Conservation (phyloP, 2,888 invertebrate genomes). For the Caenorhabditis zanzibari region DNA sequence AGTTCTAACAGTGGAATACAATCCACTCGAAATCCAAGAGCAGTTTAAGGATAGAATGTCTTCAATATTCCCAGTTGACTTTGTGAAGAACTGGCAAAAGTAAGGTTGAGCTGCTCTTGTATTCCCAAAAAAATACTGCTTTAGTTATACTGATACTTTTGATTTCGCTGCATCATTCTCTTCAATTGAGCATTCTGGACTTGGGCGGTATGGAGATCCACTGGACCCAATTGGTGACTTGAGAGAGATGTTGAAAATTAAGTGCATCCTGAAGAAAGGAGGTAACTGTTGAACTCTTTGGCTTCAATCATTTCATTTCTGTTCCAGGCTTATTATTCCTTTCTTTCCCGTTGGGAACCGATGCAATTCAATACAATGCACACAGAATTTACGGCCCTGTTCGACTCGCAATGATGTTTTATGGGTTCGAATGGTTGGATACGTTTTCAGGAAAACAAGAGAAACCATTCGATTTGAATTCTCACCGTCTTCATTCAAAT, state of each 20-base stretch:
- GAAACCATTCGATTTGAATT: constrained; percentile 24
- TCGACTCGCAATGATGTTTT: constrained; percentile 55
- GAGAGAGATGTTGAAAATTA: constrained; percentile 64
- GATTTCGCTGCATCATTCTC: constrained; percentile 68
- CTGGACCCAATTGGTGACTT: constrained; percentile 68
- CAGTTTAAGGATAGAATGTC: constrained; percentile 45
- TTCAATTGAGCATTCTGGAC: constrained; percentile 68
- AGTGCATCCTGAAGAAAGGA: constrained; percentile 61
- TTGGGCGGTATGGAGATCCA: constrained; percentile 68
- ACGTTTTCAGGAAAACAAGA: constrained; percentile 35
- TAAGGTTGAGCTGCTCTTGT: constrained; percentile 1
- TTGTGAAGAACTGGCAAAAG: constrained; percentile 47
- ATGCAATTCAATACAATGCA: constrained; percentile 47
- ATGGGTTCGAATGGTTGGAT: constrained; percentile 46
- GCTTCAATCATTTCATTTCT: neutral
- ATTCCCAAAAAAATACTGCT: constrained; percentile 32
- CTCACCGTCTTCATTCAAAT: neutral
- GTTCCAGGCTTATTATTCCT: constrained; percentile 63
- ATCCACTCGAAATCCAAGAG: constrained; percentile 39
- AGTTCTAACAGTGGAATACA: constrained; percentile 66
- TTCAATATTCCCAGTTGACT: constrained; percentile 57
- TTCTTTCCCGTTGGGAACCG: constrained; percentile 51
- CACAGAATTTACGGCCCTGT: constrained; percentile 55
- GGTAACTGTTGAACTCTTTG: constrained; percentile 3
- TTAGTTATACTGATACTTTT: constrained; percentile 37